These are phyloP conservation scores for Acestrorhynchus altus DNA, from an alignment of 2,797 vertebrate genomes.

Conservation along the genomic window DNA sequence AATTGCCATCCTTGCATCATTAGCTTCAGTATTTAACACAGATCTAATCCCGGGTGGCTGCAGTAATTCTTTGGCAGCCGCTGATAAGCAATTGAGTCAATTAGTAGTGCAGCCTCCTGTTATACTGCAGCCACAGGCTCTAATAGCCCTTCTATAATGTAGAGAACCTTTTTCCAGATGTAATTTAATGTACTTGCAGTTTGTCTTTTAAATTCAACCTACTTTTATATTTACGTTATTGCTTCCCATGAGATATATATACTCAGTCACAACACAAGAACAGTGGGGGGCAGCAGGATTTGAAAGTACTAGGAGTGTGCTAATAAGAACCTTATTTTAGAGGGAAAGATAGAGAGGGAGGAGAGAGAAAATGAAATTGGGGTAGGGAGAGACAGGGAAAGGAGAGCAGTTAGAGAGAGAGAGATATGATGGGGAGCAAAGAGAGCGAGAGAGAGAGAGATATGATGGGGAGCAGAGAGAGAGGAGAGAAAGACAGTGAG, in stretches of 20 bases:
- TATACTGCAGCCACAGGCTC: not conserved
- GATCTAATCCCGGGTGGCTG: not conserved
- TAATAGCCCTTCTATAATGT: not conserved
- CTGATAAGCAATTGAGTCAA: slow-evolving; percentile 8
- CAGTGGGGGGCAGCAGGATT: too few relatives aligned
- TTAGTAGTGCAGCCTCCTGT: not conserved
- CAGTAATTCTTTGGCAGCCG: slow-evolving; percentile 2
- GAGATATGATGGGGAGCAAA: too few relatives aligned
- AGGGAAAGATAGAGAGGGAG: too few relatives aligned
- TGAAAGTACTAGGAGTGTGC: too few relatives aligned
- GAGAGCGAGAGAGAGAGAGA: too few relatives aligned
- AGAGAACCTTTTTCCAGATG: not conserved
- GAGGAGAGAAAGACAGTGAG: too few relatives aligned
- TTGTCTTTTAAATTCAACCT: not conserved
- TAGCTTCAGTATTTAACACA: slow-evolving; percentile 10
- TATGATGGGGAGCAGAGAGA: too few relatives aligned
- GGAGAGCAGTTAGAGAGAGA: too few relatives aligned
- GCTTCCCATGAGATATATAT: too few relatives aligned
- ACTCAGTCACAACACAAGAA: not conserved
- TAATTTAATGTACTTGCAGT: not conserved
- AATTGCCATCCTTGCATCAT: not conserved
- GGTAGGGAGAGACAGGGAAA: too few relatives aligned
- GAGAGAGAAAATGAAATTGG: too few relatives aligned
- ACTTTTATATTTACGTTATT: slow-evolving; percentile 11
- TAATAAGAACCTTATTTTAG: too few relatives aligned